Base-by-base conservation (phyloP, 2,113 vertebrate species). In the Ardeotis arabs region DNA sequence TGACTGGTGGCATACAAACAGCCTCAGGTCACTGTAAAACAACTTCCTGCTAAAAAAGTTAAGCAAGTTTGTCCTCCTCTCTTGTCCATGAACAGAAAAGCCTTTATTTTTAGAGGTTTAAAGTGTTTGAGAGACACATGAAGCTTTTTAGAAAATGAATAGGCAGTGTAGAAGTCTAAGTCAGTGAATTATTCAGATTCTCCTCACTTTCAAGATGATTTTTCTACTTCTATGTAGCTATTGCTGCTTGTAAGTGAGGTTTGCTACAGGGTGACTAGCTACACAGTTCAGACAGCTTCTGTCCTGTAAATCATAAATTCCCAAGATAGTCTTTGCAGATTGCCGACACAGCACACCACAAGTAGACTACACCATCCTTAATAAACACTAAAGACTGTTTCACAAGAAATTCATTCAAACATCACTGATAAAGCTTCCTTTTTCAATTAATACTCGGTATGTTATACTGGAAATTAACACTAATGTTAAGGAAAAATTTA, bases 291-390 rank as follows among this genome's bases (percentile, higher is more conserved):
- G 86, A 91, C 93, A 83, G 75, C 75, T 91, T 62, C 93, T 92
- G 69, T 74, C 78, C 89, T 47, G 73, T 80, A 94, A 80, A 88
- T 70, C 84, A 88, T 75, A 90, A 78, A 58, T 29, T 94, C 63
- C 81, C 62, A 95, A 88, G 87, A 91, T 4, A 85, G 88, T 74
- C 91, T 64, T 37, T 59, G 74, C 95, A 96, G 91, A 93, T 60
- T 78, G 93, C 90, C 96, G 90, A 96, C 90, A 85, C 2, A 92
- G 94, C 94, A 90, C 69, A 73, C 83, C 82, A 92, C 93, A 93
- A 94, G 96, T 62, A 96, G 91, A 69, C 87, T 21, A 29, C n/a
- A 50, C 59, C 66, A 90, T 75, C 64, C 91, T 74, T 89, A 76
- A 59, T 28, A 76, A 90, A 85, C 78, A 86, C 64, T 50, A 50